Base-by-base conservation (phyloP, 2,888 invertebrate genomes). In the Macrosiphum euphorbiae region DNA sequence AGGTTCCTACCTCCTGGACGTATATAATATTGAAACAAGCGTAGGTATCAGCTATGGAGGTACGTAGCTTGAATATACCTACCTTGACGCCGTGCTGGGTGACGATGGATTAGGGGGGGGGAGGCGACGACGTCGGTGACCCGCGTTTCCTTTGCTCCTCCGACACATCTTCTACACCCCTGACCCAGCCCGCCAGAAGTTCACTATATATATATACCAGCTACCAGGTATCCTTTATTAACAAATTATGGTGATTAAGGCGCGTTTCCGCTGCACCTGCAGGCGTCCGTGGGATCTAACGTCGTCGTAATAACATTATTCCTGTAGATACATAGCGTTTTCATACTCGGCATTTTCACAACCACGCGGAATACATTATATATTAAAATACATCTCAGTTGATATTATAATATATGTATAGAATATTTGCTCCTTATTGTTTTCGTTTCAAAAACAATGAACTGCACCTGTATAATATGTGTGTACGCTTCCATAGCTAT, bases 161-260 rank as follows among this genome's bases (percentile, higher is more conserved):
- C 58, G 35, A 26, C 86, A 86, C 47, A 16, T 28, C 50, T 24
- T 24, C 50, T 4, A 7, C 28, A 7, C 16, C 47, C 47, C 78
- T 35, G 35, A 35, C 78, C 35, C 35, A 8, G 7, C 78, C 20
- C 35, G 28, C 44, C 28, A 7, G 2, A 35, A 28, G 28, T 44
- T 90, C 78, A n/a, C 78, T 78, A n/a, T 52, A 58, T 78, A n/a
- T 52, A 58, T 86, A 86, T 78, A 35, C 35, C 78, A 86, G 86
- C 35, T 7, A 41, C 78, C 86, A 47, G 86, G 28, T 78, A 90
- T 78, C 90, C 90, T 90, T 90, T 90, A 90, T 90, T 90, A 78
- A 90, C 90, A 90, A 90, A 90, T 90, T 90, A 90, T 90, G 90
- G 90, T 90, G 90, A 90, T 90, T 90, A 90, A 90, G 90, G 50